Base-by-base conservation (phyloP, 2,797 vertebrate species). In the Manis pentadactyla region DNA sequence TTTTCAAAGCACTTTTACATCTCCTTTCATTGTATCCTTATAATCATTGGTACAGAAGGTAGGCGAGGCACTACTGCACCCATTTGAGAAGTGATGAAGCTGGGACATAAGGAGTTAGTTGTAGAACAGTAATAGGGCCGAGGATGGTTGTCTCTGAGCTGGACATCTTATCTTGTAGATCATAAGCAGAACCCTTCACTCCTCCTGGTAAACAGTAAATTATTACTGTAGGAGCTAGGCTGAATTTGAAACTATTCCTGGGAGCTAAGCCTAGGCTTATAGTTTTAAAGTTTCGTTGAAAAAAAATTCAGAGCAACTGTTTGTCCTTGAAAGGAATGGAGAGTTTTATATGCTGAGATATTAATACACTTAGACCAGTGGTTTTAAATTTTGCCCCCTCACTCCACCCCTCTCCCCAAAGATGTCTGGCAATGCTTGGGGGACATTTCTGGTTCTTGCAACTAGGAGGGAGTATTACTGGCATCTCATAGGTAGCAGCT, bases 201-300 rank as follows among this genome's bases (percentile, higher is more conserved):
- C 42, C 42, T 46, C 29, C 51, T 19, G 19, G 19, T 46, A 88
- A 53, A 69, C n/a, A 85, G n/a, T 97, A 71, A 93, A 86, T 69
- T 59, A 87, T 93, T 83, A 34, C 64, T 92, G 46, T 68, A 69
- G 87, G 29, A 71, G 37, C 14, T 39, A 93, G 85, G 73, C 63
- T 83, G 79, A 81, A 93, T 93, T 88, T 89, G 90, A 93, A 95
- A 83, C 78, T 51, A 53, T 46, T 91, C 77, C 90, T 55, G 87
- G 73, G 73, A 88, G 59, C 23, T 79, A 57, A 89, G 34, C 51
- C 63, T 77, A 64, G 29, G 37, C 42, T 88, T 95, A 39, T 31
- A 79, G 42, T 96, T 94, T 77, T 93, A 46, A 95, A 92, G 53
- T 75, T 81, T 53, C 42, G 69, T 86, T 87, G 0, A 66, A 46